Percentiles rank a stretch among this genome's conserved stretches.
Evolutionary conservation across 2,113 vertebrate genomes (phyloP).

Genomic region (Oryzias melastigma): DNA sequence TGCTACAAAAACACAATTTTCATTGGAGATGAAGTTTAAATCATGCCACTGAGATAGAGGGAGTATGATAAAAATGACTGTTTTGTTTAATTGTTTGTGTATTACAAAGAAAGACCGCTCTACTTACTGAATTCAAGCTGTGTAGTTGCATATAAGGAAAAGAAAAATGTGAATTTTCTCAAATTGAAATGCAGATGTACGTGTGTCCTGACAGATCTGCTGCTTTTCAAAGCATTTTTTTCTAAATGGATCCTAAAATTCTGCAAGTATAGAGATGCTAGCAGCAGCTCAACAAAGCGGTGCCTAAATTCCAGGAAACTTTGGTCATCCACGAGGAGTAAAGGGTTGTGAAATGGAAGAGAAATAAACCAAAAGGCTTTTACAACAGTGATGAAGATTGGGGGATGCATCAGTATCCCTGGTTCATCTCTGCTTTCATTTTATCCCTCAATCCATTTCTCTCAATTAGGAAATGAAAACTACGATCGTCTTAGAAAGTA

Average conservation of each 20-base stretch:
- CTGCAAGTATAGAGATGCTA: conserved; percentile 42
- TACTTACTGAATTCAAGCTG: too few species aligned
- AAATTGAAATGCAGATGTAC: too few species aligned
- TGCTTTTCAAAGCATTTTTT: conserved; percentile 35
- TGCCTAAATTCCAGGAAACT: conserved; percentile 47
- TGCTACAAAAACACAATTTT: too few species aligned
- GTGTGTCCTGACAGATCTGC: conserved; percentile 19
- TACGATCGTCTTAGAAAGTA: conserved; percentile 37
- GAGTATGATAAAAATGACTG: too few species aligned
- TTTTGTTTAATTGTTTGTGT: too few species aligned
- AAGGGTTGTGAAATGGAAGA: not conserved
- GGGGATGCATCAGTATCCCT: conserved; percentile 18
- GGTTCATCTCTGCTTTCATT: conserved; percentile 18
- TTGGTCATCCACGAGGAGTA: conserved; percentile 36
- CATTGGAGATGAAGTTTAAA: too few species aligned
- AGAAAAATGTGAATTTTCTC: too few species aligned
- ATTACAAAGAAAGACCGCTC: too few species aligned
- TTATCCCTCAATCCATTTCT: conserved; percentile 44
- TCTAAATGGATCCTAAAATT: conserved; percentile 47
- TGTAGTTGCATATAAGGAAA: too few species aligned
- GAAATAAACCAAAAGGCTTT: conserved; percentile 39
- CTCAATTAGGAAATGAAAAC: conserved; percentile 72
- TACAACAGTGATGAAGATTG: conserved; percentile 32
- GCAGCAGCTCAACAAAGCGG: conserved; percentile 39
- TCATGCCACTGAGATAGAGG: too few species aligned